Conservation (phyloP, 2,888 invertebrate species). For the Orthonevra nobilis region DNA sequence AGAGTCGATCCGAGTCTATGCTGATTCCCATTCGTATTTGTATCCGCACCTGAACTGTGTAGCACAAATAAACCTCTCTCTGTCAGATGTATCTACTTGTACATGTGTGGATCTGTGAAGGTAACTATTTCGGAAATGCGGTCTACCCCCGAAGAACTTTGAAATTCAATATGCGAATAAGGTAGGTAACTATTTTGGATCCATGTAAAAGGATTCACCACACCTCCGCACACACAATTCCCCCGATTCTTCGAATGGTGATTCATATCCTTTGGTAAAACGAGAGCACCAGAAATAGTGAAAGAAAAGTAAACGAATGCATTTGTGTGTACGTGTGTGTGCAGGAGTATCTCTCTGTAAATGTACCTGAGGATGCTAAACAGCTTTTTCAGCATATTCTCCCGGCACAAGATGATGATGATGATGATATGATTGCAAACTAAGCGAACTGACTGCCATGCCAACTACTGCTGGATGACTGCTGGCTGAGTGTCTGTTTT, state of each 20-base stretch:
- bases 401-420: too few species aligned
- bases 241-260: too few species aligned
- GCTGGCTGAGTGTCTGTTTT: constrained; percentile 34
- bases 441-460: constrained; percentile 43
- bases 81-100: too few species aligned
- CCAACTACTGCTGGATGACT: constrained; percentile 43
- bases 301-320: too few species aligned
- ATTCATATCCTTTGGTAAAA: too few species aligned
- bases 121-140: constrained; percentile 62
- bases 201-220: constrained; percentile 57
- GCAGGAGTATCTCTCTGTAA: constrained; percentile 50
- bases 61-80: too few species aligned
- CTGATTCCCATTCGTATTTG: constrained; percentile 8
- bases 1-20: not conserved
- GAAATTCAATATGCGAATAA: constrained; percentile 69
- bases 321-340: constrained; percentile 17
- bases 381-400: constrained; percentile 10
- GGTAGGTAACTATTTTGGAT: constrained; percentile 60
- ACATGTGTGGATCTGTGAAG: too few species aligned
- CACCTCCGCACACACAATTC: constrained; percentile 17
- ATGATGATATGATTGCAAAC: constrained; percentile 39
- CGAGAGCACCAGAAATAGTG: too few species aligned
- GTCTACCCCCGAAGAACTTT: constrained; percentile 52
- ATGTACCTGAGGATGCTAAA: too few species aligned
- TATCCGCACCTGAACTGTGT: constrained; percentile 51